Conservation (phyloP, 2,113 vertebrate genomes). For the Albula glossodonta region DNA sequence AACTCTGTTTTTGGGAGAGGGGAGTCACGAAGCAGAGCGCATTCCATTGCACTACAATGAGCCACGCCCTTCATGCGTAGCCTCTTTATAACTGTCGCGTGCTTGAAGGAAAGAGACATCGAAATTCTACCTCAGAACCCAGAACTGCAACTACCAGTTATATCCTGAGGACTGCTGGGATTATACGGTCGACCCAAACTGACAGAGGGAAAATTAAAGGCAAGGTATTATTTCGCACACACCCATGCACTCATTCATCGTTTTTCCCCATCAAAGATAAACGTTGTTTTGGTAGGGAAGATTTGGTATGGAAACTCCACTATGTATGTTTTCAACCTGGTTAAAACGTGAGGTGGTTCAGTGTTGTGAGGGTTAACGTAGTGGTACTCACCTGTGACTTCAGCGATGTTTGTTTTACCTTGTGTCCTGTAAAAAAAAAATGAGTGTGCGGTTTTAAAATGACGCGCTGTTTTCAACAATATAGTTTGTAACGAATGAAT, state of each 20-base stretch:
- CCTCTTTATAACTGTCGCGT: constrained; percentile 62
- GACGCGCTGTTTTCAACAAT: background rate
- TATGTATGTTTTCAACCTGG: background rate
- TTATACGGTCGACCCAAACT: constrained; percentile 9
- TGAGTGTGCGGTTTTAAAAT: background rate
- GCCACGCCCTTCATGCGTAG: constrained; percentile 32
- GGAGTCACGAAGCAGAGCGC: constrained; percentile 68
- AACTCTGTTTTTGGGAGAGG: constrained; percentile 2
- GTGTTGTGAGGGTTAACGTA: no score
- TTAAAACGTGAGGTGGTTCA: background rate
- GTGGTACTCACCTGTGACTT: no score
- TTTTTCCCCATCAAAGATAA: background rate
- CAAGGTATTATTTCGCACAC: background rate
- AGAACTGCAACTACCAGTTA: constrained; percentile 4
- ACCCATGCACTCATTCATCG: background rate
- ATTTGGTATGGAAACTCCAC: no score
- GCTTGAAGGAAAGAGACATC: constrained; percentile 37
- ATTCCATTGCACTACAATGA: constrained; percentile 26
- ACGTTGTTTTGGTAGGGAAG: no score
- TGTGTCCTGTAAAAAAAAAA: no score
- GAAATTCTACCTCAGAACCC: constrained; percentile 24
- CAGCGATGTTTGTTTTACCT: background rate
- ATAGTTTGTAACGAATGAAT: background rate
- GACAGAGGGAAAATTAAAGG: constrained; percentile 13
- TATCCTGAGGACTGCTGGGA: constrained; percentile 43